Evolutionary conservation across 1,140 invertebrate genomes (phyloP), one percentile per base, ranked within the genome.

Genomic region (Palaemon carinicauda): DNA sequence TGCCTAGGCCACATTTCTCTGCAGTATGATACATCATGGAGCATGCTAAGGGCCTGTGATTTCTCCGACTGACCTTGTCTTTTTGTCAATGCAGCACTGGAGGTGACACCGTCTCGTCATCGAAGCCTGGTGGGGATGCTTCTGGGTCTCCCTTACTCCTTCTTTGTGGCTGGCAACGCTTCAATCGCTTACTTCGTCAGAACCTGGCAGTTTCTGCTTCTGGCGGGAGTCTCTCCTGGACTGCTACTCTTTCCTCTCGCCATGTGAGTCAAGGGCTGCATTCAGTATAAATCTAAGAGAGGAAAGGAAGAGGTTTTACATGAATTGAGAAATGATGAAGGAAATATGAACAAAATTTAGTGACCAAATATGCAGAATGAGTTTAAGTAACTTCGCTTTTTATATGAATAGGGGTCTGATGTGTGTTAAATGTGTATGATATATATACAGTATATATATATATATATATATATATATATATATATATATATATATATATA

Each of bases 61-160:
- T n/a, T n/a, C n/a, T n/a, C n/a, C n/a, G 3, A 41, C 41, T 41
- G 41, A 41, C 41, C 41, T 41, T 41, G 0, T 15, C 15, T 17
- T 14, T 65, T 14, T 69, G 15, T 50, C 33, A 19, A 5, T 0
- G 14, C 80, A 82, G 80, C 31, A 17, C 50, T 82, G 19, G 80
- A 82, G 51, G 51, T 51, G 21, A 73, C 80, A 1, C 80, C 80
- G 19, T 17, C 80, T 1, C 21, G 21, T 3, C 19, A 15, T 21
- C 65, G 80, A 1, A 82, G 65, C 15, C 80, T 82, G 71, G 65
- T 74, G 41, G 80, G 80, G 0, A 82, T 82, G 80, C 52, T 82
- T 24, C 12, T 51, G n/a, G 80, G 80, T n/a, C n/a, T 71, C n/a
- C 80, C 80, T 3, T 82, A 73, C 21, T 82, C 80, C n/a, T 1